A percentile compares a stretch with the other conserved stretches of the same genome.
Evolutionary conservation across 2,797 vertebrate genomes (phyloP).

Genomic region (Paedocypris micromegethes): DNA sequence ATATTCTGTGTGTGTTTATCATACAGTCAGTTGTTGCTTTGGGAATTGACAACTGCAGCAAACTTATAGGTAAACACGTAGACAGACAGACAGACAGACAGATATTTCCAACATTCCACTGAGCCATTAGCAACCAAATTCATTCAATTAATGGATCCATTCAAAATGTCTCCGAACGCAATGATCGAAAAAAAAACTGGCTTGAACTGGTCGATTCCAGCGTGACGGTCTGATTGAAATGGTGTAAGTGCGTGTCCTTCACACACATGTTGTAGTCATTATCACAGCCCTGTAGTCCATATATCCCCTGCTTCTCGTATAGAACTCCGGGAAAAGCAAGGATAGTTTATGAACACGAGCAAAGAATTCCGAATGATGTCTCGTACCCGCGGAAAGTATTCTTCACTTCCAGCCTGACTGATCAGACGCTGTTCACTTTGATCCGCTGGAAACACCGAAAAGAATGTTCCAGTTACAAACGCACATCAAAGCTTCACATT

Average conservation of each 20-base stretch:
- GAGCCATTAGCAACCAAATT: too few relatives aligned
- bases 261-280: constrained; percentile 39
- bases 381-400: constrained; percentile 33
- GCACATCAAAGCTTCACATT: constrained; percentile 39
- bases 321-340: constrained; percentile 36
- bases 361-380: constrained; percentile 11
- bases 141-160: too few relatives aligned
- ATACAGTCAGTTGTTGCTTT: too few relatives aligned
- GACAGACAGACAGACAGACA: too few relatives aligned
- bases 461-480: constrained; percentile 36
- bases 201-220: too few relatives aligned
- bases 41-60: too few relatives aligned
- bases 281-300: constrained; percentile 15
- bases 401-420: background rate
- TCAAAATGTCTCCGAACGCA: too few relatives aligned
- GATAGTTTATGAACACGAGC: constrained; percentile 19
- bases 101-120: too few relatives aligned
- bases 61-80: too few relatives aligned
- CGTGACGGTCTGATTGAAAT: constrained; percentile 14
- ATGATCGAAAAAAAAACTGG: too few relatives aligned
- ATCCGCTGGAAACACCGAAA: background rate
- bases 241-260: constrained; percentile 28
- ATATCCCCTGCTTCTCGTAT: constrained; percentile 33
- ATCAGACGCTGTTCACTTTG: background rate
- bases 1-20: too few relatives aligned